Percentiles rank a stretch among this genome's conserved stretches.
These are phyloP conservation scores for Aphelenchoides bicaudatus DNA, from an alignment of 2,888 invertebrate species.

Conservation along the genomic window DNA sequence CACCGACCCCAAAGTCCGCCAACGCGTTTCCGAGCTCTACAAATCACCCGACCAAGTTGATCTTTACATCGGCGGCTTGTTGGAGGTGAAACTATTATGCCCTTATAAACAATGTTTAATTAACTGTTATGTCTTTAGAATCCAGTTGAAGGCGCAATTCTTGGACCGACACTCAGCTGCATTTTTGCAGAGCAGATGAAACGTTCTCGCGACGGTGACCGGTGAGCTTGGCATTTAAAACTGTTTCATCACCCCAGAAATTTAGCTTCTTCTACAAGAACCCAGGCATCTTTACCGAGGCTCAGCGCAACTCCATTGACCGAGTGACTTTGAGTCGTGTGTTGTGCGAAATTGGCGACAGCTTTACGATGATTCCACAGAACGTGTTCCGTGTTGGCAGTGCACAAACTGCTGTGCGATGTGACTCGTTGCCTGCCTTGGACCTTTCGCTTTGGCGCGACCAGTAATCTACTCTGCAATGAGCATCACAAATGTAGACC, in stretches of 20 bases:
- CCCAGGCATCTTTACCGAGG: constrained; percentile 43
- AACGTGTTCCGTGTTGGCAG: constrained; percentile 37
- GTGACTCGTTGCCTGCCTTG: constrained; percentile 42
- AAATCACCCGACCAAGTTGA: constrained; percentile 59
- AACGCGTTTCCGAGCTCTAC: constrained; percentile 47
- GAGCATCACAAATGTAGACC: too few relatives aligned
- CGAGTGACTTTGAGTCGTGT: constrained; percentile 30
- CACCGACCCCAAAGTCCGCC: constrained; percentile 42
- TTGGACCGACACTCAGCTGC: constrained; percentile 64
- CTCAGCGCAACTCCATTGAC: constrained; percentile 37
- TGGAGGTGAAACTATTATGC: too few relatives aligned
- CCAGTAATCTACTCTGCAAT: too few relatives aligned
- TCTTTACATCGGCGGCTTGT: constrained; percentile 64
- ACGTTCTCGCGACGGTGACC: constrained; percentile 63
- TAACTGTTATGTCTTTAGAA: too few relatives aligned
- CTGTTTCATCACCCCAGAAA: neutral
- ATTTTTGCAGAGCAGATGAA: constrained; percentile 64
- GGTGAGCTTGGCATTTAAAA: constrained; percentile 53
- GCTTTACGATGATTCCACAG: constrained; percentile 18
- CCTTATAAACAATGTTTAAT: too few relatives aligned
- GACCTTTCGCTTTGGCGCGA: constrained; percentile 49
- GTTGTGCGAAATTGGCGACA: constrained; percentile 38
- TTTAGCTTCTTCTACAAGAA: constrained; percentile 50
- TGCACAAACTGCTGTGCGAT: constrained; percentile 42
- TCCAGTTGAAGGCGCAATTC: constrained; percentile 61